Base-by-base conservation (phyloP, 1,140 invertebrate genomes). In the Ladona fulva region DNA sequence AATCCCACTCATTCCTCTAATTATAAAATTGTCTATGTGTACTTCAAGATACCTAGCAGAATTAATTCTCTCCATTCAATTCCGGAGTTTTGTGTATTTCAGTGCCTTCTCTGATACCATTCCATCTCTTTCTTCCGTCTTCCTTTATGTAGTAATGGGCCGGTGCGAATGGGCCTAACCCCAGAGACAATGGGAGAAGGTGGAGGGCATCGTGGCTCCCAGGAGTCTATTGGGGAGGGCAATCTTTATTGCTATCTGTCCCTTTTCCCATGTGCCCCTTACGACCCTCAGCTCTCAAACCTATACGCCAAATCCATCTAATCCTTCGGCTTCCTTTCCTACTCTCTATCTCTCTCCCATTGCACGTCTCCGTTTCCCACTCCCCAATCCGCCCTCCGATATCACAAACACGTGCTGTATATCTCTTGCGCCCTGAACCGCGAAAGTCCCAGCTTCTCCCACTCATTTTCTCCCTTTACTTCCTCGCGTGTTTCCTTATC, bases 241-340 rank as follows among this genome's bases (percentile, higher is more conserved):
- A 66, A 66, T 66, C 52, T 66, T 66, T 66, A 66, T 66, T 66
- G 52, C 52, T 66, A 66, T 66, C 52, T 66, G 52, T 66, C 52
- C 52, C 52, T 66, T 22, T 19, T 22, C 52, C 44, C 44, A 10
- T 19, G 10, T 52, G 10, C 10, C 52, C 52, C 52, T 22, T 22
- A 66, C 52, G 52, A 66, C 52, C 44, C 44, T 19, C 19, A 19
- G 44, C 44, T 52, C 44, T 19, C 44, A 19, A 10, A 52, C 44
- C 52, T 66, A 66, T 66, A 16, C 52, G 14, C 52, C 52, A 66
- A 66, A 66, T 66, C 52, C 52, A 66, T 66, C 52, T 66, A 66
- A 66, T 66, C 52, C 52, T 66, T 66, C 44, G 10, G 44, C 44
- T 19, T 19, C 44, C 10, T 52, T 19, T 19, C 44, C 44, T 52